phyloP scores from a whole-genome alignment of 2,797 vertebrate species.

The Ceyx erithaca region DNA sequence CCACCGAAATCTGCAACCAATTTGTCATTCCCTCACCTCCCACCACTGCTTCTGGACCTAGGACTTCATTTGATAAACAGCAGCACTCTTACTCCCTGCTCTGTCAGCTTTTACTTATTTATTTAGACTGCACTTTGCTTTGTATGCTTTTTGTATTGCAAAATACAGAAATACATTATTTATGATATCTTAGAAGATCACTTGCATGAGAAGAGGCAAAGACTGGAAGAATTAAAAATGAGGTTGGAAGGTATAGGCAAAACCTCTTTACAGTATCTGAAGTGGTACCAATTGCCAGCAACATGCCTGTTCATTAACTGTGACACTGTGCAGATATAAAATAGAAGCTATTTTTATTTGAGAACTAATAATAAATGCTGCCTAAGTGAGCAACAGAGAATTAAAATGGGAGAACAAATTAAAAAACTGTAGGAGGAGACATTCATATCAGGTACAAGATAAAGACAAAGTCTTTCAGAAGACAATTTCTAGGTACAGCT shows the following conservation, averaged over 20 bases:
- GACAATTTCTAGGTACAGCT: not conserved
- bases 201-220: not conserved
- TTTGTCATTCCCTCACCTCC: not conserved
- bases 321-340: conserved; percentile 30
- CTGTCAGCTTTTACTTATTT: not conserved
- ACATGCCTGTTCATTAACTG: conserved; percentile 5
- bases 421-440: not conserved
- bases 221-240: not conserved
- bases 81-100: not conserved
- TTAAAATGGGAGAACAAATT: conserved; percentile 6
- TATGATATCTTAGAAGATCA: not conserved
- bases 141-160: not conserved
- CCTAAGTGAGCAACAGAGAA: not conserved
- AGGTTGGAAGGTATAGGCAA: not conserved
- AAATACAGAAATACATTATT: not conserved
- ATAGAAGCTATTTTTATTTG: conserved; percentile 62
- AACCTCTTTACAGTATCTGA: not conserved
- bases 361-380: not conserved
- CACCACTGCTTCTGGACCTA: not conserved
- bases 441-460: not conserved
- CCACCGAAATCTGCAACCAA: not conserved
- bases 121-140: not conserved
- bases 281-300: not conserved
- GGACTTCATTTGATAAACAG: not conserved
- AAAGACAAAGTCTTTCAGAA: not conserved